Base-by-base conservation (phyloP, 2,888 invertebrate genomes). In the Cinara cedri region DNA sequence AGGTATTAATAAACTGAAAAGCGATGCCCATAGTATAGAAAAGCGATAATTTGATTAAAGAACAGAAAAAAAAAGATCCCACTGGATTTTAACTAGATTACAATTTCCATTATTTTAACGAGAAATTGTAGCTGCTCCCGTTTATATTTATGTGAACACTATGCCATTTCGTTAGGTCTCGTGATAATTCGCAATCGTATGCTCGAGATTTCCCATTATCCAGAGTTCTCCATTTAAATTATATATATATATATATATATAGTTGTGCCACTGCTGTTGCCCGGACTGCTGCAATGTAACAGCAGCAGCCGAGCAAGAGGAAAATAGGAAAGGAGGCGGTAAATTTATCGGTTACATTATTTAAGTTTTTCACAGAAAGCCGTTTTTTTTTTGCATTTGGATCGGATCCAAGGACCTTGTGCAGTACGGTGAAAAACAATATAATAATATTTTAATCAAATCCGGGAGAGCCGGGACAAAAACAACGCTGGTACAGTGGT, bases 381-480 rank as follows among this genome's bases (percentile, higher is more conserved):
- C 19, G n/a, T 72, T 46, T 70, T 68, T 42, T 46, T 65, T 46
- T 57, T 46, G 70, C 76, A 49, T 78, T 78, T 78, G 78, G 78
- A 78, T 78, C 60, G 13, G 60, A 60, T 78, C 78, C 78, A 78
- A 78, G 70, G 51, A 51, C 68, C 49, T 34, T 6, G 34, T 6
- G 34, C 60, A 16, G 68, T 60, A 78, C 78, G 76, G 68, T 76
- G 76, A 78, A 78, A 78, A 78, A 78, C 78, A 78, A 78, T 78
- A 78, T 70, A 78, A 78, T 70, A 78, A 78, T 78, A 78, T 78
- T 78, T 78, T 78, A 78, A 78, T 78, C 78, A 78, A 78, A 78
- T 70, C 70, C 70, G 60, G 70, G 57, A 70, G 60, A 70, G 49
- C 49, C 49, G 49, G 76, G 49, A 70, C 78, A 70, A 78, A 78